These are phyloP conservation scores for Corticium candelabrum DNA, from an alignment of 37 sponge, comb jelly and placozoan genomes.

Conservation along the genomic window DNA sequence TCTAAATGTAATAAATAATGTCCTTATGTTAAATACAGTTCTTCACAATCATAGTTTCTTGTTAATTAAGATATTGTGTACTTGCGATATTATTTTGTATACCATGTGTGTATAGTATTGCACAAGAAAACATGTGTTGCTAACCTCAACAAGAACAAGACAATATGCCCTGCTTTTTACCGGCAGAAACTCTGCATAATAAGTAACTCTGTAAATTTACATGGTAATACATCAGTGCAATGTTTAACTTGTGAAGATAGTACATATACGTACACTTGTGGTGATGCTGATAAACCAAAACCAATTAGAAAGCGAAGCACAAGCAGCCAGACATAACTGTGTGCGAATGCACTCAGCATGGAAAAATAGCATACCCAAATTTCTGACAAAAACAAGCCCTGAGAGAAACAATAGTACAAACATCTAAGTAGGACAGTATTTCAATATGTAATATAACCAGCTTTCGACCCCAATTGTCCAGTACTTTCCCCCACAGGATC, in stretches of 20 bases:
- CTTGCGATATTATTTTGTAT: too few species aligned
- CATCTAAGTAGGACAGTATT: neutral
- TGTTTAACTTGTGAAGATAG: neutral
- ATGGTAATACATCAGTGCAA: neutral
- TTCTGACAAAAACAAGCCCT: constrained; percentile 8
- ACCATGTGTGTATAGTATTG: too few species aligned
- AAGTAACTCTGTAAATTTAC: constrained; percentile 21
- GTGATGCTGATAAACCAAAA: constrained; percentile 12
- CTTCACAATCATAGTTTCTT: too few species aligned
- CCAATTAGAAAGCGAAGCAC: constrained; percentile 21
- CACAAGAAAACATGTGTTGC: too few species aligned
- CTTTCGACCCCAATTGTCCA: constrained; percentile 42
- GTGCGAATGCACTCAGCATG: constrained; percentile 30
- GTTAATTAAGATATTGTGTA: too few species aligned
- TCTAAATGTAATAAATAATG: too few species aligned
- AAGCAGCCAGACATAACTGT: constrained; percentile 9
- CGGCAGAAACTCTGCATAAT: constrained; percentile 56
- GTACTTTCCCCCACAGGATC: constrained; percentile 30
- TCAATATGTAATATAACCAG: constrained; percentile 5
- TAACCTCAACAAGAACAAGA: neutral
- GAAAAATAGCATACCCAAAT: neutral
- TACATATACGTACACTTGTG: constrained; percentile 22
- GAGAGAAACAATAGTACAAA: too few species aligned
- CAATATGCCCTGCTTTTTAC: constrained; percentile 18
- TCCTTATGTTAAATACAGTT: too few species aligned